Evolutionary conservation across 2,113 vertebrate species (phyloP), one percentile per base, ranked within the genome.

Genomic region (Meles meles): DNA sequence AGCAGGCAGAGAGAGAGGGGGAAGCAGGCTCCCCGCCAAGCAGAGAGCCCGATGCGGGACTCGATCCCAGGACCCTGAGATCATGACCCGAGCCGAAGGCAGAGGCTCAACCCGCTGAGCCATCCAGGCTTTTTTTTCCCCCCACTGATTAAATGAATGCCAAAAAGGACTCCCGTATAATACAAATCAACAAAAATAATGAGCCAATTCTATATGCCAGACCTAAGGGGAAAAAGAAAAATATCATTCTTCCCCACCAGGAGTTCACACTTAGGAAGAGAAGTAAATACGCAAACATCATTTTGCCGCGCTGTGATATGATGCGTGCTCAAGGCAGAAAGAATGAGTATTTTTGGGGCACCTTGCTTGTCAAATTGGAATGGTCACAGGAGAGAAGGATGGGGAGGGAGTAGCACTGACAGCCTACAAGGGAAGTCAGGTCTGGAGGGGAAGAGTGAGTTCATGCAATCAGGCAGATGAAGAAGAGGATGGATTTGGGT

Each of bases 391-490:
- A 44, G n/a, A 9, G 63, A 7, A 15, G 12, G 12, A n/a, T 25
- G 9, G 12, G 14, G n/a, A 29, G 20, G 31, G 18, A 23, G 29
- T 5, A 12, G 9, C 20, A 11, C 2, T 6, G 21, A 88, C 2
- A 14, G 29, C 21, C 18, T 37, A 0, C 5, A 3, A n/a, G 11
- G 4, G 9, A 44, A 25, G 72, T 4, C 37, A 3, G 31, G 44
- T 21, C 29, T 49, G 49, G 2, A 21, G 1, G 1, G 8, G 37
- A 44, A 61, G 55, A 20, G 27, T 6, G 47, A 47, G 31, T 1
- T 52, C 7, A 0, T 25, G 12, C 23, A 7, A n/a, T 14, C 44
- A 23, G 21, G 27, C 65, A 15, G 27, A 8, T 34, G 10, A 65
- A 25, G 12, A 55, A 1, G 34, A 23, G 37, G 86, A 29, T 20